These are phyloP conservation scores for Anoplopoma fimbria DNA, from an alignment of 2,113 vertebrate species.

Conservation along the genomic window DNA sequence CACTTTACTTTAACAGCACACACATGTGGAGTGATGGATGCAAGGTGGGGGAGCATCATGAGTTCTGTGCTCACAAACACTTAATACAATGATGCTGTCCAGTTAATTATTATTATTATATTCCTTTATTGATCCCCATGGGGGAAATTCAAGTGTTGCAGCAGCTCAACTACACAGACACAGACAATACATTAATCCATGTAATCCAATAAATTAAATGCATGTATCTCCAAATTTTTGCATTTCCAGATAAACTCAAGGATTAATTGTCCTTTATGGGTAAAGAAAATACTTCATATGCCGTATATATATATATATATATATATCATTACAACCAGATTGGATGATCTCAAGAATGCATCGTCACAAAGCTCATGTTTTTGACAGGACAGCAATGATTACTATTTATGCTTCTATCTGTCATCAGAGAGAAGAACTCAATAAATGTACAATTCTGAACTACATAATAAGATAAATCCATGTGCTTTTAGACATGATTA, in stretches of 20 bases:
- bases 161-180: too few species aligned
- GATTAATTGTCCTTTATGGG: background rate
- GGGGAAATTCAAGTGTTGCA: too few species aligned
- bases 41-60: background rate
- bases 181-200: too few species aligned
- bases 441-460: background rate
- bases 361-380: background rate
- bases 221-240: too few species aligned
- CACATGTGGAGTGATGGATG: background rate
- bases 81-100: too few species aligned
- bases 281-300: background rate
- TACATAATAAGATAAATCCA: too few species aligned
- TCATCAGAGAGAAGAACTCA: background rate
- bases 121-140: too few species aligned
- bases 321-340: background rate
- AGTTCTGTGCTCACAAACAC: background rate
- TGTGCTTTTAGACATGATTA: too few species aligned
- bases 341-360: background rate
- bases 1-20: background rate
- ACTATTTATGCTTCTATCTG: too few species aligned
- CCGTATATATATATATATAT: too few species aligned
- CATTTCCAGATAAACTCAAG: background rate
- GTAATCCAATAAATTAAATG: too few species aligned
- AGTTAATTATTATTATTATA: too few species aligned
- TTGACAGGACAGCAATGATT: background rate